phyloP scores from a whole-genome alignment of 2,113 vertebrate genomes.

The Heloderma charlesbogerti region DNA sequence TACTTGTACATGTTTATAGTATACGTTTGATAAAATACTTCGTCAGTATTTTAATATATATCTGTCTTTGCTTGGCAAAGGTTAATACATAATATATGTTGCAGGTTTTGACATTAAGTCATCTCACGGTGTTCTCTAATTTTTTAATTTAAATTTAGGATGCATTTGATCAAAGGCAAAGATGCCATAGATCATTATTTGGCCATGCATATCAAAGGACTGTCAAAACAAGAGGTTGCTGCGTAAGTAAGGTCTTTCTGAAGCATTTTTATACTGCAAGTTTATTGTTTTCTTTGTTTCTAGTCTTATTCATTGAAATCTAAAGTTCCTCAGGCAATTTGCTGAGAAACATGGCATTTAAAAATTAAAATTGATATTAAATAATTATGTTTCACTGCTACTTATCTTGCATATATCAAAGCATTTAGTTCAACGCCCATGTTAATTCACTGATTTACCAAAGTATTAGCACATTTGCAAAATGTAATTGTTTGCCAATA shows the following conservation, averaged over 20 bases:
- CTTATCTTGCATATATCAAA: constrained; percentile 77
- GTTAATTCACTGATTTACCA: constrained; percentile 75
- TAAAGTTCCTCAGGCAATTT: constrained; percentile 75
- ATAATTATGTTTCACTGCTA: constrained; percentile 78
- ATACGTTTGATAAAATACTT: constrained; percentile 47
- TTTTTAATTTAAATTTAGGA: constrained; percentile 80
- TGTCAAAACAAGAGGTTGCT: constrained; percentile 82
- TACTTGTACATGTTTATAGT: constrained; percentile 60
- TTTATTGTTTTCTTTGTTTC: constrained; percentile 82
- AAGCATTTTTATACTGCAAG: constrained; percentile 72
- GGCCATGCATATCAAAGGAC: constrained; percentile 82
- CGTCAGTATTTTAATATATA: constrained; percentile 69
- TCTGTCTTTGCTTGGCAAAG: constrained; percentile 50
- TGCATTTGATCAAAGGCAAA: constrained; percentile 83
- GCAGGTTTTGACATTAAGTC: constrained; percentile 62
- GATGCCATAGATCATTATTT: constrained; percentile 81
- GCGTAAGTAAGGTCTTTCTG: constrained; percentile 80
- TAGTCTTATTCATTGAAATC: constrained; percentile 75
- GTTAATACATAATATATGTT: constrained; percentile 64
- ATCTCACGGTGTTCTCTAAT: constrained; percentile 67
- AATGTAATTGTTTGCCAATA: constrained; percentile 60
- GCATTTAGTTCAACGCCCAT: constrained; percentile 68
- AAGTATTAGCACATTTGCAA: constrained; percentile 63
- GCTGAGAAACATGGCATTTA: constrained; percentile 74
- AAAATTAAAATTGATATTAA: constrained; percentile 82